Evolutionary conservation across 1,140 invertebrate species (phyloP), one percentile per base, ranked within the genome.

Genomic region (Cydia pomonella): DNA sequence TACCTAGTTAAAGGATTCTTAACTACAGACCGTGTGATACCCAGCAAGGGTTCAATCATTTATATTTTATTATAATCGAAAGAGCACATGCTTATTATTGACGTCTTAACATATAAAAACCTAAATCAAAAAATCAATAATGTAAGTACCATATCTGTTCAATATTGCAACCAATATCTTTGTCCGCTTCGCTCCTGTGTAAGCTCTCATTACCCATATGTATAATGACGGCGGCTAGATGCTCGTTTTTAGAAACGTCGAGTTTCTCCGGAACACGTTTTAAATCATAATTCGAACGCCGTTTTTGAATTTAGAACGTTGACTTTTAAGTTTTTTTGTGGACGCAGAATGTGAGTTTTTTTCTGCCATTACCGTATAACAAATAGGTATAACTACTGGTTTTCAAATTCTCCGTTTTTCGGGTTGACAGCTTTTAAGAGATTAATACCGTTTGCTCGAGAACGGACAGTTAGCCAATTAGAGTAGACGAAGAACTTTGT

Each of bases 201-300:
- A 47, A 76, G 78, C 86, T 84, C 86, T 91, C 86, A 92, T 91
- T 93, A 90, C 89, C 79, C 88, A 87, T 87, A 90, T 89, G 87
- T 91, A 90, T 92, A 90, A 92, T 92, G 88, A 87, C 82, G 83
- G 81, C 84, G 79, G 88, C 88, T 91, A 91, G 89, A 90, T 87
- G 84, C 84, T 90, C 87, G 86, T 90, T 90, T 92, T 90, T 90
- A 90, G 87, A 89, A 88, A 90, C 90, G 87, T 87, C 89, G 85
- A 93, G 91, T 93, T 93, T 93, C 91, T 89, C 91, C 89, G 88
- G 91, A 93, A 93, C 91, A 92, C 88, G 91, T 93, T 93, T 92
- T 93, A 93, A 93, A 93, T 93, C 91, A 93, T 93, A 93, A 89
- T 93, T 93, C 87, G 90, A 91, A 90, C 90, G 86, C 82, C 80